Base-by-base conservation (phyloP, 2,113 vertebrate species). In the Cnemophilus loriae region DNA sequence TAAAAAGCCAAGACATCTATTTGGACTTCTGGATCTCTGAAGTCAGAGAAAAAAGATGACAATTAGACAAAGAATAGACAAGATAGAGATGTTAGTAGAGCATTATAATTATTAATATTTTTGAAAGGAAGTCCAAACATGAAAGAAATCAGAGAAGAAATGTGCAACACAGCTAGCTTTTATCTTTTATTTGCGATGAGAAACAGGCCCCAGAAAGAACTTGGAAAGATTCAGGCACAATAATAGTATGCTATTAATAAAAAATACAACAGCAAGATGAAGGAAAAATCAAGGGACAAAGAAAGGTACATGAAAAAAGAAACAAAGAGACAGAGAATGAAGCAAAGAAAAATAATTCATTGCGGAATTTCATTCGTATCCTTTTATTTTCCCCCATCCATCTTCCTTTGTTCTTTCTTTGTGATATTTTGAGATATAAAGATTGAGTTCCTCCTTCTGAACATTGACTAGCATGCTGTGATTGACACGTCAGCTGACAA, bases 81-180 rank as follows among this genome's bases (percentile, higher is more conserved):
- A 81, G 67, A 90, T 37, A 56, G 77, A 94, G 42, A 67, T 56
- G 37, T 80, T 83, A 52, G 32, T 49, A 60, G 55, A 68, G 14
- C 52, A 33, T 70, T 85, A 61, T 49, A 85, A 92, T 80, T 93
- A 93, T 69, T 71, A 90, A 79, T 46, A 85, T 82, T 93, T 90
- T 93, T 80, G 85, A 91, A 93, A 84, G 49, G 24, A 89, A 75
- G 39, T 79, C 83, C 93, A 96, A 91, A 96, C 55, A 93, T 84
- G 55, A 97, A 97, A 96, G 87, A 81, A 77, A 95, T 86, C 80
- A 86, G 75, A 83, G 59, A 88, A 95, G 57, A 90, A 85, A 88
- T 70, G 78, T 88, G 63, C 39, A 91, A 85, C 46, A 67, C 39
- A 70, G 50, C 10, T 93, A 94, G 69, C 87, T 95, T 96, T 93